A percentile compares a stretch with the other conserved stretches of the same genome.
Evolutionary conservation across 2,113 vertebrate genomes (phyloP).

Genomic region (Tinamus guttatus): DNA sequence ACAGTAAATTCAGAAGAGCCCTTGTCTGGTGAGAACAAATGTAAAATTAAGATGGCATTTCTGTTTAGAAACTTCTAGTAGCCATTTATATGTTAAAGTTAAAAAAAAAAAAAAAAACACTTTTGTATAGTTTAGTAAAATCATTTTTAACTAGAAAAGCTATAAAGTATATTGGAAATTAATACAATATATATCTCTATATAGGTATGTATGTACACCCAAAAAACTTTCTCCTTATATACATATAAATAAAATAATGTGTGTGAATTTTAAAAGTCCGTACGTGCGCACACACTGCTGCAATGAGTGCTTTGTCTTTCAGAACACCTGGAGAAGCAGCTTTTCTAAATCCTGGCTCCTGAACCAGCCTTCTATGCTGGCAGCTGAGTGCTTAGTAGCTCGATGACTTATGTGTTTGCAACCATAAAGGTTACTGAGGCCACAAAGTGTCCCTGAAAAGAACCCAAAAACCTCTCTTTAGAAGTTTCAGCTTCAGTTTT

Average conservation of each 20-base stretch:
- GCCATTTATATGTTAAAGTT: not conserved
- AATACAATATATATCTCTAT: too few species aligned
- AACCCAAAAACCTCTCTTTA: not conserved
- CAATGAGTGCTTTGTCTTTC: not conserved
- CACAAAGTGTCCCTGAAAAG: not conserved
- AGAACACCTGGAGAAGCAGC: not conserved
- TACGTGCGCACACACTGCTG: too few species aligned
- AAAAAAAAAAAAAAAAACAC: not conserved
- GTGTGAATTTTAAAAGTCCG: too few species aligned
- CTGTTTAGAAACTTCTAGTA: not conserved
- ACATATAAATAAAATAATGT: too few species aligned
- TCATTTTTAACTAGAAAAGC: not conserved
- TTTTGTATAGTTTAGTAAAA: not conserved
- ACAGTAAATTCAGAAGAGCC: conserved; percentile 78
- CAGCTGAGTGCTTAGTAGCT: not conserved
- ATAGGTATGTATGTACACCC: too few species aligned
- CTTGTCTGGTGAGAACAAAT: conserved; percentile 80
- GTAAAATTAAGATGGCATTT: not conserved
- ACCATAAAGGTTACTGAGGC: not conserved
- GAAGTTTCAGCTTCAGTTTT: not conserved
- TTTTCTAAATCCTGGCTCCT: not conserved
- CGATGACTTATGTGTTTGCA: not conserved
- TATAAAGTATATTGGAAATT: not conserved
- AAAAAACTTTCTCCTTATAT: too few species aligned
- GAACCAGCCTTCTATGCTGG: not conserved